These are phyloP conservation scores for Drosophila siamana DNA, from an alignment of 2,888 invertebrate genomes.

Conservation along the genomic window DNA sequence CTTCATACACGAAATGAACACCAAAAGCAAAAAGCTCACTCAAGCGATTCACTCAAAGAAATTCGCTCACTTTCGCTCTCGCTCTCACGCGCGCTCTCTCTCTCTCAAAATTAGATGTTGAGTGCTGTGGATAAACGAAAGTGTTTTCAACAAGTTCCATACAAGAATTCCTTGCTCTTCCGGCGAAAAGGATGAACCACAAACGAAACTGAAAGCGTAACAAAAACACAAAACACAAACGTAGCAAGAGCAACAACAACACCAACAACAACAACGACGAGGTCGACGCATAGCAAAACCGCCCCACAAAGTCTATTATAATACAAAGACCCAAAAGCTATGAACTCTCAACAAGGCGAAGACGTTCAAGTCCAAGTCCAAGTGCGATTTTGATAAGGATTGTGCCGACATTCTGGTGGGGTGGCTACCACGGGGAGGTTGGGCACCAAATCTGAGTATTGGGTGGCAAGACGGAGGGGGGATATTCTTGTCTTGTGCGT, in stretches of 20 bases:
- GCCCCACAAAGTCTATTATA: constrained; percentile 65
- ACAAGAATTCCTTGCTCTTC: constrained; percentile 48
- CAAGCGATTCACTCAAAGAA: constrained; percentile 26
- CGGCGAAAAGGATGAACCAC: constrained; percentile 57
- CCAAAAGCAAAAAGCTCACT: constrained; percentile 59
- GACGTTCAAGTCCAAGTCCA: constrained; percentile 46
- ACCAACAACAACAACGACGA: constrained; percentile 3
- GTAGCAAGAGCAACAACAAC: neutral
- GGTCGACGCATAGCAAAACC: constrained; percentile 35
- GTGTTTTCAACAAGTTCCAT: constrained; percentile 79
- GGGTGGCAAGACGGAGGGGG: neutral
- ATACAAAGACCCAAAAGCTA: constrained; percentile 65
- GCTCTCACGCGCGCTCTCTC: constrained; percentile 17
- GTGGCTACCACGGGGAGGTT: neutral
- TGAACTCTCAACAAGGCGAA: constrained; percentile 67
- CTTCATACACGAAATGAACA: constrained; percentile 66
- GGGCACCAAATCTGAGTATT: constrained; percentile 33
- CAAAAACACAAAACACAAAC: constrained; percentile 38
- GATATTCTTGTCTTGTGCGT: constrained; percentile 40
- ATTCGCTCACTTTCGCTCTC: constrained; percentile 55
- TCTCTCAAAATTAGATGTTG: neutral
- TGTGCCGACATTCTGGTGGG: constrained; percentile 39
- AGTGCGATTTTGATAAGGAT: constrained; percentile 63
- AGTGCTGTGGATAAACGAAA: constrained; percentile 57
- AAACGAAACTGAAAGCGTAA: constrained; percentile 54